A percentile compares a stretch with the other conserved stretches of the same genome.
Evolutionary conservation across 2,888 invertebrate species (phyloP).

Genomic region (Cheilosia pagana): DNA sequence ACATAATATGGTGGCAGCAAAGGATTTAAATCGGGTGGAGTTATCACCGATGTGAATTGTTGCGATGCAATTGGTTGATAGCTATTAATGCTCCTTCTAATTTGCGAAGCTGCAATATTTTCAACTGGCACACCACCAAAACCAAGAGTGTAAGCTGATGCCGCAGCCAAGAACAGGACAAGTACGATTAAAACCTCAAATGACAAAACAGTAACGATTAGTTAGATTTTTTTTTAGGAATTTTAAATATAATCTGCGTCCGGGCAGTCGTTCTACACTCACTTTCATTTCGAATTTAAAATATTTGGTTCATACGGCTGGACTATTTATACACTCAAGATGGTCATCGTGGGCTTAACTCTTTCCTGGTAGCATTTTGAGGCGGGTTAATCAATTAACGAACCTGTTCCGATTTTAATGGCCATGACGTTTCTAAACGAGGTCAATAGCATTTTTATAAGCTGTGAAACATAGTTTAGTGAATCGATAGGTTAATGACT

Average conservation of each 20-base stretch:
- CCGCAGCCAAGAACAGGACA: slow-evolving; percentile 22
- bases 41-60: not conserved
- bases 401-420: not conserved
- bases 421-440: not conserved
- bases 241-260: not conserved
- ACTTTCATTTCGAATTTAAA: slow-evolving; percentile 31
- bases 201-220: not conserved
- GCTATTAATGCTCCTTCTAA: not conserved
- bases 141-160: slow-evolving; percentile 13
- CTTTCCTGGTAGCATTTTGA: not conserved
- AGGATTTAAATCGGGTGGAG: not conserved
- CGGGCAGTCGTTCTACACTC: slow-evolving; percentile 13
- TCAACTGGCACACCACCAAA: not conserved
- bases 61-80: not conserved
- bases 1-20: not conserved
- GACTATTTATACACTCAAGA: not conserved
- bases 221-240: not conserved
- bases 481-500: not conserved
- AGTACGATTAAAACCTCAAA: slow-evolving; percentile 18
- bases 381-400: not conserved
- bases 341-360: not conserved
- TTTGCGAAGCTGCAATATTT: not conserved
- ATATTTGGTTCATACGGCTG: not conserved
- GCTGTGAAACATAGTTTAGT: not conserved
- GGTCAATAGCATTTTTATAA: not conserved